Evolutionary conservation across 2,888 invertebrate genomes (phyloP), one percentile per base, ranked within the genome.

Genomic region (Atherix ibis): DNA sequence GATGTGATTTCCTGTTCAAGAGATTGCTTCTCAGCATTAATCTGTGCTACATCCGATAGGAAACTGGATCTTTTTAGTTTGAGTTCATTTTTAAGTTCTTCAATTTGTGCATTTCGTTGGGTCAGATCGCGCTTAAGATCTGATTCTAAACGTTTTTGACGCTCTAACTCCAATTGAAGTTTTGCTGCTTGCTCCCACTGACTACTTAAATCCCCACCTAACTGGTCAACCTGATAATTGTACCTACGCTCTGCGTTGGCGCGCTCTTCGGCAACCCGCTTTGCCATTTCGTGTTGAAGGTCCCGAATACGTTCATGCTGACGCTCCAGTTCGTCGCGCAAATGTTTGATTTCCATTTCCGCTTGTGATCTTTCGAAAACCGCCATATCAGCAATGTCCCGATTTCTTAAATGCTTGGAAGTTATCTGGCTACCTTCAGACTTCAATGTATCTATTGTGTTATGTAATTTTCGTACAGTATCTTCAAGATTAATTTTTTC

Each of bases 171-270:
- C 49, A 85, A 49, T 61, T 78, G 78, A 17, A 81, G 52, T 48
- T 82, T 81, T 31, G 79, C 73, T 1, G 79, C 75, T 26, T 75
- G 71, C 48, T 87, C 85, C 69, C 83, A 82, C 52, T 85, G 84
- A 2, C 73, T 73, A 1, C 78, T 77, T 16, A 83, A 63, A 47
- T 87, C 85, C 5, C 76, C 73, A 15, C 78, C 79, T 28, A 85
- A 62, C 45, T 84, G 81, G 50, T 87, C 85, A 38, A 80, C 74
- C 49, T 75, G 74, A 41, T 74, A 76, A 39, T 71, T 73, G 54
- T 80, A 82, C 0, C 81, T 67, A 29, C 77, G 66, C 49, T 82
- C 79, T 2, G 76, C 73, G 24, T 76, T 74, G 42, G 75, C 69
- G 18, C 82, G 65, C 54, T 83, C 80, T 34, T 77, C 78, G 8